Evolutionary conservation across 2,113 vertebrate genomes (phyloP).

Genomic region (Hippolais icterina): DNA sequence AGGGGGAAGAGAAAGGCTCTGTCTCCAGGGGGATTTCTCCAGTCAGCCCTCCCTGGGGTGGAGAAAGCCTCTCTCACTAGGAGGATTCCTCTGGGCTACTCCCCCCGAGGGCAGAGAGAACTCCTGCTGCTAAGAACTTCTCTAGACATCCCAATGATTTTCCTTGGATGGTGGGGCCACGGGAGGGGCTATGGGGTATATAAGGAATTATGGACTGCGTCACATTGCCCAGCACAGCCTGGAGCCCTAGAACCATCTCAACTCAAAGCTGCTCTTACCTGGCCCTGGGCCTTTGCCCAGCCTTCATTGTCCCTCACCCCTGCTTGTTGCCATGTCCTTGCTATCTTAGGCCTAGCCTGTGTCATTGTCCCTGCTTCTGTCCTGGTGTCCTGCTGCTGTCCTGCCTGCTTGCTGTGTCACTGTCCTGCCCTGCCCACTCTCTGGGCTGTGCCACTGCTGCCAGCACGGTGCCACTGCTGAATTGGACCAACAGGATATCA

Average conservation of each 20-base stretch:
- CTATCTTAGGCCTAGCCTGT: accelerated
- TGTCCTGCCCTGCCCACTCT: neutral
- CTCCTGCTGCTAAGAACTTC: neutral
- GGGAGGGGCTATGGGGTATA: too few relatives aligned
- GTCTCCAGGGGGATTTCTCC: neutral
- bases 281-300: too few relatives aligned
- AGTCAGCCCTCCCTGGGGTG: accelerated
- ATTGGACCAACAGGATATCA: neutral
- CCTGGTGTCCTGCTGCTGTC: neutral
- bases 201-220: neutral
- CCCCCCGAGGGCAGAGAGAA: accelerated
- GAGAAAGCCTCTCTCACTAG: neutral
- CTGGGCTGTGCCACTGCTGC: neutral
- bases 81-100: neutral
- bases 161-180: accelerated
- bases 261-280: neutral
- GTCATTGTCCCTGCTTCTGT: neutral
- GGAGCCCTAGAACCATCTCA: neutral
- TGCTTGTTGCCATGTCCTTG: accelerated
- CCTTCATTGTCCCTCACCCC: neutral
- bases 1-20: neutral
- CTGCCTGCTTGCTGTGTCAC: neutral
- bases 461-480: too few relatives aligned
- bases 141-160: too few relatives aligned
- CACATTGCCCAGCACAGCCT: neutral